phyloP scores from a whole-genome alignment of 1,140 invertebrate species.

The Pseudomyrmex pallidus region DNA sequence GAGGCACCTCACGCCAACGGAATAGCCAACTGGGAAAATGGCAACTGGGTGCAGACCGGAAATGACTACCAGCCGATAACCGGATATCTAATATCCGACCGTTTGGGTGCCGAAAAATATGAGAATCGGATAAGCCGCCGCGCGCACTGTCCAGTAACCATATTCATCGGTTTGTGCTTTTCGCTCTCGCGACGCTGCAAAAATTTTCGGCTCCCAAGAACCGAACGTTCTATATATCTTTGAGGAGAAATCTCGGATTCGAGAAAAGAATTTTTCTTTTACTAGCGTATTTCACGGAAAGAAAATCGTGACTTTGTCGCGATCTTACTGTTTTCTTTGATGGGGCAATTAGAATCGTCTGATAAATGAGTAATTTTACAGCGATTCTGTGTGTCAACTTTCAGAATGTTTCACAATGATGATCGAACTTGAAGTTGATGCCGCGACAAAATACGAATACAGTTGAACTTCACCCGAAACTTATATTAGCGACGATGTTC shows the following conservation, averaged over 20 bases:
- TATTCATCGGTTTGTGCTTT: conserved; percentile 54
- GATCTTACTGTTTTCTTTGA: neutral
- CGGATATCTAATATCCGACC: conserved; percentile 80
- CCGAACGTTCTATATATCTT: too few species aligned
- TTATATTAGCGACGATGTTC: conserved; percentile 9
- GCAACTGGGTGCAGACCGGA: conserved; percentile 73
- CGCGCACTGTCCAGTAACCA: conserved; percentile 57
- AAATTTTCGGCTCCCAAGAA: conserved; percentile 26
- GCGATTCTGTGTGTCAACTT: neutral
- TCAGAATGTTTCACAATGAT: neutral
- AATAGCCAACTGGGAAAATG: conserved; percentile 64
- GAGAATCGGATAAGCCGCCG: conserved; percentile 75
- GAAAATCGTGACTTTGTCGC: neutral
- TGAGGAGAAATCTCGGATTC: too few species aligned
- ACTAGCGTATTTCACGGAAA: neutral
- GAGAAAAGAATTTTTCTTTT: neutral
- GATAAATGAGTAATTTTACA: neutral
- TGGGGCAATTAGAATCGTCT: neutral
- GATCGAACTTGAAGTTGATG: neutral
- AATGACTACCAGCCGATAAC: conserved; percentile 76
- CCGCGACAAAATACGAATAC: neutral
- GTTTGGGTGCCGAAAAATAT: conserved; percentile 77
- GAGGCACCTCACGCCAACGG: neutral
- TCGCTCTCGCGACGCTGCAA: conserved; percentile 24
- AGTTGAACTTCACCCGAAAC: conserved; percentile 18